A percentile compares a stretch with the other conserved stretches of the same genome.
These are phyloP conservation scores for Sorex maritimensis DNA, from an alignment of 2,797 vertebrate species.

Conservation along the genomic window DNA sequence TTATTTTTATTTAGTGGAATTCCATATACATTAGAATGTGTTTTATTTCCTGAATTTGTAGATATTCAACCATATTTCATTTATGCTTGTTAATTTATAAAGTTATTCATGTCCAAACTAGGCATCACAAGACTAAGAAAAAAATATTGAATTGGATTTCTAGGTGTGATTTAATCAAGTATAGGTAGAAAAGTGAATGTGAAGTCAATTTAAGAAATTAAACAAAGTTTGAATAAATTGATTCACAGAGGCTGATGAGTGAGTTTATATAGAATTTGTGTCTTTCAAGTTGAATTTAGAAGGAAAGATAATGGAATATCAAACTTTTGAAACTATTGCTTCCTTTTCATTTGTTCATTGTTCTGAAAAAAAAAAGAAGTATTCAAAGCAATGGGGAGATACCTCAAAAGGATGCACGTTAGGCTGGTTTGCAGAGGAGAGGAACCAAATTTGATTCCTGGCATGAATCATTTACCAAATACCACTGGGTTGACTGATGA, in stretches of 20 bases:
- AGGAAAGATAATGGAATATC: background rate
- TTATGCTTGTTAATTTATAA: background rate
- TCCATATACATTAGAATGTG: background rate
- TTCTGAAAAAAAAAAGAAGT: background rate
- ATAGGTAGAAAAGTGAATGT: conserved; percentile 10
- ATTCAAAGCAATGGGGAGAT: background rate
- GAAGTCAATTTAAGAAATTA: background rate
- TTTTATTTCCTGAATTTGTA: background rate
- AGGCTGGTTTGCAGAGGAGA: too few species aligned
- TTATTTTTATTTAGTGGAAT: background rate
- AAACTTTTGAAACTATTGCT: background rate
- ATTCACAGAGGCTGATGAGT: background rate
- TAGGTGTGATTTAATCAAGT: background rate
- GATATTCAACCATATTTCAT: background rate
- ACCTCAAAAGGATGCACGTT: too few species aligned
- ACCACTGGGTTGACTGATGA: too few species aligned
- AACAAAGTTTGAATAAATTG: background rate
- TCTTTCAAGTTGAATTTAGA: background rate
- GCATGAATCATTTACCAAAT: too few species aligned
- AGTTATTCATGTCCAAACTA: conserved; percentile 28
- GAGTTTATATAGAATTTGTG: background rate
- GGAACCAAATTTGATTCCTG: too few species aligned
- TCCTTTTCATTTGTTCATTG: background rate
- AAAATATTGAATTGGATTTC: background rate
- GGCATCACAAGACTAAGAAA: background rate